phyloP scores from a whole-genome alignment of 2,113 vertebrate genomes.

The Daboia siamensis region DNA sequence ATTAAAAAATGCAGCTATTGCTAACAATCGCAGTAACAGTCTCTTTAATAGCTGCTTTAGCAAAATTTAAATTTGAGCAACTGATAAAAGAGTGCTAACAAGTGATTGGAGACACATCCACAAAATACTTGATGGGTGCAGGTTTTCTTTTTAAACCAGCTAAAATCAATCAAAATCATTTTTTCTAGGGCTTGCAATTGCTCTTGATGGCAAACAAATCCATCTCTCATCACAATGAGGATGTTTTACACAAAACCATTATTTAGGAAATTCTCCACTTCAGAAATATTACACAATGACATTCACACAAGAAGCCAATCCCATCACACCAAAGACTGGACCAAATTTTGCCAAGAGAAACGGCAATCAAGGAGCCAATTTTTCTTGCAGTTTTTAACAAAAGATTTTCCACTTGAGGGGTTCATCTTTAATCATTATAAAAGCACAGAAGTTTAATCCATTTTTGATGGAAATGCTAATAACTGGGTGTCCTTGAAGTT shows the following conservation, averaged over 20 bases:
- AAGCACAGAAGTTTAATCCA: conserved; percentile 83
- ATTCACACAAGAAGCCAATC: background rate
- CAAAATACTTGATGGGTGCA: background rate
- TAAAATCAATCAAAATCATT: background rate
- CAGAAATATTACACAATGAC: conserved; percentile 15
- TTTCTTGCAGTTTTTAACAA: conserved; percentile 67
- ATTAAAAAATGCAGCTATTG: background rate
- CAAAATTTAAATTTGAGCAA: rapidly evolving
- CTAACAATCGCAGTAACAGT: background rate
- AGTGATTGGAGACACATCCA: background rate
- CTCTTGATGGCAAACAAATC: background rate
- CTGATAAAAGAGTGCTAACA: background rate
- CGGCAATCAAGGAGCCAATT: conserved; percentile 61
- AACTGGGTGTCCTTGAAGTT: conserved; percentile 91
- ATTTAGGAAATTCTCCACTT: conserved; percentile 46
- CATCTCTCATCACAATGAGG: background rate
- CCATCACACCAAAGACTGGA: background rate
- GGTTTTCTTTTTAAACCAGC: background rate
- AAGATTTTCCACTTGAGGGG: conserved; percentile 75
- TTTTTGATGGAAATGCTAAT: conserved; percentile 85
- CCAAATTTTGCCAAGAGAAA: conserved; percentile 46
- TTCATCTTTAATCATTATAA: conserved; percentile 82
- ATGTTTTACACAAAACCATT: conserved; percentile 17
- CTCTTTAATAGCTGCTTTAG: background rate
- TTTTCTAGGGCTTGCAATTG: background rate